These are phyloP conservation scores for Acrobasis suavella DNA, from an alignment of 2,888 invertebrate genomes.

Conservation along the genomic window DNA sequence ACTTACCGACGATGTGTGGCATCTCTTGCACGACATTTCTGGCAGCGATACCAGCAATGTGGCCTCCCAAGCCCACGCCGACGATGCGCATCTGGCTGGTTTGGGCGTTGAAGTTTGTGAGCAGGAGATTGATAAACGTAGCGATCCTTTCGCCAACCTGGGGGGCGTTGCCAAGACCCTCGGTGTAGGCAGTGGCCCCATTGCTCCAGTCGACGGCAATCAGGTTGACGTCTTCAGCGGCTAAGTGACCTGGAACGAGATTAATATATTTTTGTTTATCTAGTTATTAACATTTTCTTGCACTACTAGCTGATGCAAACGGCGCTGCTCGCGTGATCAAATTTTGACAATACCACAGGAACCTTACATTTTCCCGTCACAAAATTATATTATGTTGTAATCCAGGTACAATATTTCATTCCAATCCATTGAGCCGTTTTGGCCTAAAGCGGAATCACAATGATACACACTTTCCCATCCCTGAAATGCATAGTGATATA, in stretches of 20 bases:
- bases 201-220: slow-evolving; percentile 71
- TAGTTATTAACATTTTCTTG: no score
- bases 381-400: no score
- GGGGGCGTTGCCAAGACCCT: slow-evolving; percentile 61
- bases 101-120: slow-evolving; percentile 50
- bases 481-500: no score
- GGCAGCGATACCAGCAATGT: slow-evolving; percentile 71
- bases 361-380: no score
- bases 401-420: no score
- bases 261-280: no score
- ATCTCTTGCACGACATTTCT: slow-evolving; percentile 48
- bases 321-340: no score
- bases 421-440: no score
- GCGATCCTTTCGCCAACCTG: slow-evolving; percentile 61
- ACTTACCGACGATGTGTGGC: slow-evolving; percentile 63
- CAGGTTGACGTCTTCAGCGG: slow-evolving; percentile 59
- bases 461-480: no score
- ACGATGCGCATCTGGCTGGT: slow-evolving; percentile 58
- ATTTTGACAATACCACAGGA: no score
- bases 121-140: slow-evolving; percentile 63
- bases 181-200: slow-evolving; percentile 50
- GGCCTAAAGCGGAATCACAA: no score
- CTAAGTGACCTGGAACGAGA: slow-evolving; percentile 54
- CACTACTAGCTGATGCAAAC: no score
- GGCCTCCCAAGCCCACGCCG: slow-evolving; percentile 65